Evolutionary conservation across 2,888 invertebrate genomes (phyloP), one percentile per base, ranked within the genome.

Genomic region (Sclerodermus sp.): DNA sequence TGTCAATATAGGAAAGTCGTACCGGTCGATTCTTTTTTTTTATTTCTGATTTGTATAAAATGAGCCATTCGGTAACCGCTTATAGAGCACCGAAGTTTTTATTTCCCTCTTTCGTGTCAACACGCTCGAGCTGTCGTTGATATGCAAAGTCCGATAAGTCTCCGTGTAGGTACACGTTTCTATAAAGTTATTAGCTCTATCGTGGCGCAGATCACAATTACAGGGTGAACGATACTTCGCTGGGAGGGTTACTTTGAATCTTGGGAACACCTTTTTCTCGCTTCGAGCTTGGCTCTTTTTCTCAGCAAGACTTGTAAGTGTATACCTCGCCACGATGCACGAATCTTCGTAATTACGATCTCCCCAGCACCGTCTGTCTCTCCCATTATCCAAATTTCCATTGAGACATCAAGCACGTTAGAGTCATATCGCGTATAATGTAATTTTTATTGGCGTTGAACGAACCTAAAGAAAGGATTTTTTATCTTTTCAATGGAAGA

Each of bases 171-270:
- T 51, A 62, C 66, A 61, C 60, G 68, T 66, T 72, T 64, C 67
- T 73, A 72, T 74, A 67, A 71, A 74, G 73, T 74, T 70, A 73
- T 74, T 74, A 72, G 67, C 55, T 61, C 68, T 73, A 74, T 74
- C 74, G 64, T 40, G 43, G 42, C 50, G 47, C 53, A 47, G 56
- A 71, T 69, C 68, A 52, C 47, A 38, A 41, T 43, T 41, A 50
- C 46, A 38, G 36, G 47, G 42, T 49, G 43, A 57, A 53, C 53
- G 55, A 57, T 53, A 51, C 50, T 46, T 55, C 47, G 49, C 6
- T 16, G 41, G 23, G 23, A 23, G 23, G 23, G 23, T 23, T 23
- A 8, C 4, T 23, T 23, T 23, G 23, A 8, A 23, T 23, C 23
- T 23, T 23, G 23, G 23, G 23, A 23, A 23, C 23, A 23, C 23